Base-by-base conservation (phyloP, 1,140 invertebrate species). In the Drosophila watanabei region DNA sequence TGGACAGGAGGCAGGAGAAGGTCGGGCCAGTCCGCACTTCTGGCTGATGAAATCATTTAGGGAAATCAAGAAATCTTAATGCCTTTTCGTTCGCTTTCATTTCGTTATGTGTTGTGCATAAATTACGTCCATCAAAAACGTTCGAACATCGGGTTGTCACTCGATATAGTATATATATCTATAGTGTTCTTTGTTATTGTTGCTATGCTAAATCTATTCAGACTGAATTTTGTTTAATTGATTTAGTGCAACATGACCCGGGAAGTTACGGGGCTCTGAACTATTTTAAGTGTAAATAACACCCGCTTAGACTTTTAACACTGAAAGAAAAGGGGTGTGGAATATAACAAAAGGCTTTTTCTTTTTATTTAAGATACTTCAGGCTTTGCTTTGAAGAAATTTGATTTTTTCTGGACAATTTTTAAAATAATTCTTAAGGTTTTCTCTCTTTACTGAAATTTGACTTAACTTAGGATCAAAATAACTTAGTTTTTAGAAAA, bases 21-120 rank as follows among this genome's bases (percentile, higher is more conserved):
- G 24, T 33, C 16, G 14, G 75, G 56, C 24, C 75, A 58, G 63
- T 39, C 70, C 62, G 66, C 83, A 87, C 83, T 76, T 79, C 68
- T 49, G 61, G 61, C 85, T 89, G 85, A 88, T 88, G 80, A 83
- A 88, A 88, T 87, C 84, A 87, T 82, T 87, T 80, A 87, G 77
- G 65, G 66, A 88, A 88, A 88, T 88, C 77, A 88, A 75, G 80
- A 78, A 58, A 62, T 79, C 69, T 65, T 52, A 20, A 41, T 24
- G 37, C 14, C 46, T 32, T 28, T 39, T 49, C 76, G 46, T 85
- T 45, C 13, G 18, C 18, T 35, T 41, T 41, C 60, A 49, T 62
- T 70, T 52, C 37, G 60, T 51, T 33, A 64, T 16, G 69, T 14
- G 52, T 71, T 82, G 54, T 84, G 84, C 85, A 88, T 88, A 88